Evolutionary conservation across 2,113 vertebrate species (phyloP), one percentile per base, ranked within the genome.

Genomic region (Coturnix japonica): DNA sequence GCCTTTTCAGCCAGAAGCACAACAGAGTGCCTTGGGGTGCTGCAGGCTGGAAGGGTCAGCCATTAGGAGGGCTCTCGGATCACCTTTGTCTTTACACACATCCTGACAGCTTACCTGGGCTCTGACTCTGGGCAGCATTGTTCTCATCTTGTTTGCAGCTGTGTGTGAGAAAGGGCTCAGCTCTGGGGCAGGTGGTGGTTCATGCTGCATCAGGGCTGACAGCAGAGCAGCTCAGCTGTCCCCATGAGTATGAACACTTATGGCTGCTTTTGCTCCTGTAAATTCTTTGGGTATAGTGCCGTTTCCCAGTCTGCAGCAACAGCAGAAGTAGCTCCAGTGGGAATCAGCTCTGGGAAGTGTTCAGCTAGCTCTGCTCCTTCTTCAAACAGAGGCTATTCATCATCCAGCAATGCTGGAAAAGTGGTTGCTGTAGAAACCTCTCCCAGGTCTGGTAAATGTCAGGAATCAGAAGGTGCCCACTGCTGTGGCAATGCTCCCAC

Each of bases 401-500:
- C 74, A 26, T 43, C 60, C 67, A 73, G 0, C 14, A 31, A 19
- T 9, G 13, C 75, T 77, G 85, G 9, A n/a, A 51, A 87, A 43
- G 65, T 72, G 43, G 87, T 87, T 93, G 90, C 69, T 82, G 82
- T 87, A 92, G 85, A 94, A 94, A 89, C 82, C 87, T 71, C 43
- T 87, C 61, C 46, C 56, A 82, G 41, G 60, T 90, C 43, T 67
- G 43, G 61, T 25, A 74, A 73, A 67, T 76, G 54, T 70, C 71
- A 80, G 43, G 64, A 60, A 47, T 35, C 54, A 66, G 71, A 5
- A 11, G 17, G 66, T 53, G 8, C 64, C 37, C 35, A 1, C 66
- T n/a, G 64, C 37, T 21, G 47, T 23, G 71, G 59, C 47, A 59
- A 25, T 13, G 64, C 65, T 93, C 76, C 70, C 76, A 33, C 1